These are phyloP conservation scores for Leptinotarsa juncta DNA, from an alignment of 2,888 invertebrate species.

Conservation along the genomic window DNA sequence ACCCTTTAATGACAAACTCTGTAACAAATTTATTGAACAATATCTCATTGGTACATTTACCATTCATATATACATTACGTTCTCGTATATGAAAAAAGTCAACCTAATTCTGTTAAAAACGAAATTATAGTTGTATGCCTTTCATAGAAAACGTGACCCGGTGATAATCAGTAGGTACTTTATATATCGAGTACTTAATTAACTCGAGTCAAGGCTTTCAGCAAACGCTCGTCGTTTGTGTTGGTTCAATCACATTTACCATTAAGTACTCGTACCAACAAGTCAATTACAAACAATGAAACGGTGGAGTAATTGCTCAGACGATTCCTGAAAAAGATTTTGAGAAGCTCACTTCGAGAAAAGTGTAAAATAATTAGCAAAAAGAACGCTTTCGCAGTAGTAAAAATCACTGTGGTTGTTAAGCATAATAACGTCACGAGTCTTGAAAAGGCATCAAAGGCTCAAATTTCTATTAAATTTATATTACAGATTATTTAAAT, in stretches of 20 bases:
- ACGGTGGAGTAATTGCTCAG: neutral
- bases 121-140: conserved; percentile 6
- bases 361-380: neutral
- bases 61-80: neutral
- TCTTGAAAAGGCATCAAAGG: neutral
- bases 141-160: conserved; percentile 13
- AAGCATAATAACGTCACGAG: neutral
- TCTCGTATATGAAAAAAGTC: neutral
- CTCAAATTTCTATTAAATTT: neutral
- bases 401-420: neutral
- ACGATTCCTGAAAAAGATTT: conserved; percentile 1
- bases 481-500: neutral
- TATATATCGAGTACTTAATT: conserved; percentile 6
- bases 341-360: neutral
- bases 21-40: neutral
- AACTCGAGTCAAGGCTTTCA: conserved; percentile 10
- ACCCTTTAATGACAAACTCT: too few species aligned
- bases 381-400: neutral
- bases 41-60: neutral
- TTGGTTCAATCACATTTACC: conserved; percentile 5
- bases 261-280: conserved; percentile 5
- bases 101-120: neutral
- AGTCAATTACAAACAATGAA: neutral
- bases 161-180: conserved; percentile 8
- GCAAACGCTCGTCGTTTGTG: conserved; percentile 7